phyloP scores from a whole-genome alignment of 2,797 vertebrate genomes.

The Mionectes olivaceus region DNA sequence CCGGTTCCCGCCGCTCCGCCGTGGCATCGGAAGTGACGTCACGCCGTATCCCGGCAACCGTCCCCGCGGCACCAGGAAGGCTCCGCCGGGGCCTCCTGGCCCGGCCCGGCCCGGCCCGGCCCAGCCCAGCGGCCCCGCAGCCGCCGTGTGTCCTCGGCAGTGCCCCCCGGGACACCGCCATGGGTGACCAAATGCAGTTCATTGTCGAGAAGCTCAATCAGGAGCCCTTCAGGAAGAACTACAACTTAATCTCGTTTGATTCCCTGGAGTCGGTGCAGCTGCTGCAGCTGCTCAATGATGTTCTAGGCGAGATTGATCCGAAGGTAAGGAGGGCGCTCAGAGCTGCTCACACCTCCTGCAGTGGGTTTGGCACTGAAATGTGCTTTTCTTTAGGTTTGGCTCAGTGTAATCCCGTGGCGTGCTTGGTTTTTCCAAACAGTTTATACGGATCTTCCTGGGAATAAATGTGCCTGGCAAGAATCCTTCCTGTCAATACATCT shows the following conservation, averaged over 20 bases:
- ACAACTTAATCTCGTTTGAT: conserved; percentile 96
- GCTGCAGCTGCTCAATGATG: conserved; percentile 92
- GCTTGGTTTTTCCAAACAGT: not conserved
- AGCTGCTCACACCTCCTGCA: not conserved
- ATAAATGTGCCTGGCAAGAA: not conserved
- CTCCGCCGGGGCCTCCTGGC: not conserved
- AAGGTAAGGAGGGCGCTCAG: conserved; percentile 83
- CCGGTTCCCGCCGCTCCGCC: not conserved
- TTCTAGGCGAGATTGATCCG: conserved; percentile 93
- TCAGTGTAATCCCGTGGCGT: not conserved
- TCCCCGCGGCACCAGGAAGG: conserved; percentile 30
- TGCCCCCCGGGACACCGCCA: conserved; percentile 62
- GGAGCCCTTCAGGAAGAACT: conserved; percentile 94
- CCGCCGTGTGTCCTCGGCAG: not conserved
- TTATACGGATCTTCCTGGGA: conserved; percentile 4
- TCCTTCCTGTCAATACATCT: not conserved
- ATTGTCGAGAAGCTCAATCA: conserved; percentile 94
- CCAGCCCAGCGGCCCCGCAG: not conserved
- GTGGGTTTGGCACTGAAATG: not conserved
- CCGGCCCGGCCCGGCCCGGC: not conserved
- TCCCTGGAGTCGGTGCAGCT: conserved; percentile 92
- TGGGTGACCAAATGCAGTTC: conserved; percentile 94
- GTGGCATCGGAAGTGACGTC: conserved; percentile 58
- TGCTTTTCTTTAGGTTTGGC: not conserved
- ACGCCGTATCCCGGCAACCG: conserved; percentile 48